Conservation (phyloP, 2,888 invertebrate species). For the Clitarchus hookeri region DNA sequence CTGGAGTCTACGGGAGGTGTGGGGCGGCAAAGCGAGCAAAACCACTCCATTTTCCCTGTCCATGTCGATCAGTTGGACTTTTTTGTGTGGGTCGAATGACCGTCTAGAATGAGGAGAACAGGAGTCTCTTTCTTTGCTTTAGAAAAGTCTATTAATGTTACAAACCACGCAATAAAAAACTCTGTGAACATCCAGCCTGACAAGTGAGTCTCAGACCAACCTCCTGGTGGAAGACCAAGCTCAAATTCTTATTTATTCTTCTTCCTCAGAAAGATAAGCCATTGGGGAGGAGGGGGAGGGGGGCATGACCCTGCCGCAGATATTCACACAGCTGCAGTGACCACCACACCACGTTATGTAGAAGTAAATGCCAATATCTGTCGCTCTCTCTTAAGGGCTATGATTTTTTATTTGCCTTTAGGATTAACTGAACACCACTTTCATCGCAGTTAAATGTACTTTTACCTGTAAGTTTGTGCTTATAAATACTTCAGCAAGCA, state of each 20-base stretch:
- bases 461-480: not conserved
- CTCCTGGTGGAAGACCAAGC: not conserved
- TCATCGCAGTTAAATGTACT: not conserved
- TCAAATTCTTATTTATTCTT: not conserved
- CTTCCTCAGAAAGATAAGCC: not conserved
- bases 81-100: not conserved
- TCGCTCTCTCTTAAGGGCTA: not conserved
- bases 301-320: not conserved
- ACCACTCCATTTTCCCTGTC: not conserved
- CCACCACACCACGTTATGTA: not conserved
- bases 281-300: too few relatives aligned
- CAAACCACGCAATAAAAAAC: not conserved
- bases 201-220: not conserved
- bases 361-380: not conserved
- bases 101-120: not conserved
- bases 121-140: not conserved
- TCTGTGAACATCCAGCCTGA: conserved; percentile 6
- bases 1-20: not conserved
- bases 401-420: not conserved
- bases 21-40: not conserved
- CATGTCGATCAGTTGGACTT: not conserved
- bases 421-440: not conserved
- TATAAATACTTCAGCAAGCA: not conserved
- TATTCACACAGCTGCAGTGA: conserved; percentile 3
- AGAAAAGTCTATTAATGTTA: not conserved